Conservation (phyloP, 2,797 vertebrate genomes). For the Erpetoichthys calabaricus region DNA sequence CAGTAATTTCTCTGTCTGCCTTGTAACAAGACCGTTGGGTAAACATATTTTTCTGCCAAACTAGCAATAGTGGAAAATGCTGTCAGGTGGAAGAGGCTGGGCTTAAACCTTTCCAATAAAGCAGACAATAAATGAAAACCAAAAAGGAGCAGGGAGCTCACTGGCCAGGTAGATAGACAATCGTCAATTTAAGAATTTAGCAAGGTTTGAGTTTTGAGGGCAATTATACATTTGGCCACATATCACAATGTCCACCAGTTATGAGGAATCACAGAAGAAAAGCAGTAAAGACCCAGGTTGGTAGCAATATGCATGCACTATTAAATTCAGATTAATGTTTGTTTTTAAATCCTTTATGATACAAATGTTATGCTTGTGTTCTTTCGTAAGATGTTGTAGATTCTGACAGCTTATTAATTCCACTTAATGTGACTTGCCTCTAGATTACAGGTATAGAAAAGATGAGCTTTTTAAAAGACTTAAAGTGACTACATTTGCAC, state of each 20-base stretch:
- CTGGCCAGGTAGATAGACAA: background rate
- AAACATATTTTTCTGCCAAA: constrained; percentile 10
- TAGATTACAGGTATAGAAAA: constrained; percentile 88
- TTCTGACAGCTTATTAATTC: too few species aligned
- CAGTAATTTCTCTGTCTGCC: constrained; percentile 52
- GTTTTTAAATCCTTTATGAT: background rate
- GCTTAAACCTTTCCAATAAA: constrained; percentile 6
- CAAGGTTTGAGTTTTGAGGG: background rate
- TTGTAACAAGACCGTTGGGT: constrained; percentile 38
- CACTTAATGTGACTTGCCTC: constrained; percentile 16
- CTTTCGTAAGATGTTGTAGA: background rate
- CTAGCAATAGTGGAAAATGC: constrained; percentile 7
- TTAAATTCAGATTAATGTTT: too few species aligned
- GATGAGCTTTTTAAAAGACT: constrained; percentile 89
- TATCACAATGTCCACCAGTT: constrained; percentile 1
- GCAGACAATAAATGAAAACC: constrained; percentile 21
- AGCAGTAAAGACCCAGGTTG: constrained; percentile 25
- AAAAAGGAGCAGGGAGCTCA: background rate
- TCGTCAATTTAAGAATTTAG: background rate
- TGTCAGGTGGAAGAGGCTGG: constrained; percentile 13
- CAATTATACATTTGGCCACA: background rate
- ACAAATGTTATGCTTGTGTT: background rate
- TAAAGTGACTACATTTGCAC: constrained; percentile 86
- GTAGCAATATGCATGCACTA: background rate
- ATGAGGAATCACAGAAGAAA: constrained; percentile 10